A percentile compares a stretch with the other conserved stretches of the same genome.
Conservation (phyloP, 2,113 vertebrate species). For the Hassar affinis region DNA sequence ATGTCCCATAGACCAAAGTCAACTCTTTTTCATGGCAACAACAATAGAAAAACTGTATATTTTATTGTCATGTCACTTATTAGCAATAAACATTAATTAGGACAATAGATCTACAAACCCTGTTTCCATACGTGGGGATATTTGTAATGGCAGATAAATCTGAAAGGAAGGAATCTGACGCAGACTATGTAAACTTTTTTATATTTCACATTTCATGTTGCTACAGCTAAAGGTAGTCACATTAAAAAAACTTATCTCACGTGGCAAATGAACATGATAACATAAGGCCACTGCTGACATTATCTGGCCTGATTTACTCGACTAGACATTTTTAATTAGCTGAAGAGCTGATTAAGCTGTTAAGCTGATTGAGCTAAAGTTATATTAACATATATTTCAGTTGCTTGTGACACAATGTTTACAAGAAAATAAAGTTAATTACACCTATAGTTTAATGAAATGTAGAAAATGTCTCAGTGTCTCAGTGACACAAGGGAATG, state of each 20-base stretch:
- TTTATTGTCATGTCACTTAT: neutral
- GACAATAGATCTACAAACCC: neutral
- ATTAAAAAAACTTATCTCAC: neutral
- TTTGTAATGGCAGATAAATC: neutral
- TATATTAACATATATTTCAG: neutral
- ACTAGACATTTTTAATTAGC: conserved; percentile 26
- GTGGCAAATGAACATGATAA: neutral
- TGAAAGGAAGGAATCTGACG: neutral
- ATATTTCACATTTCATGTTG: neutral
- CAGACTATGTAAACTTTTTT: neutral
- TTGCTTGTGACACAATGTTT: too few relatives aligned
- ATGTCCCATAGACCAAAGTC: neutral
- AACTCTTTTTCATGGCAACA: neutral
- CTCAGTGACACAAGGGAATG: neutral
- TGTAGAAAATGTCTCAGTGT: neutral
- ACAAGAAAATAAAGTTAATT: neutral
- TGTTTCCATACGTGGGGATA: too few relatives aligned
- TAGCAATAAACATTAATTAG: neutral
- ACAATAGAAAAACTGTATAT: neutral
- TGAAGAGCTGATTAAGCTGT: conserved; percentile 12
- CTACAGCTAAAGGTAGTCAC: neutral
- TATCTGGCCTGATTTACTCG: conserved; percentile 3
- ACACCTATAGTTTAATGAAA: too few relatives aligned
- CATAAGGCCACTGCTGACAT: neutral
- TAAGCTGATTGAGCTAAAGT: conserved; percentile 12